A percentile compares a stretch with the other conserved stretches of the same genome.
Conservation (phyloP, 2,113 vertebrate species). For the Pseudolaguvia tuberculata region DNA sequence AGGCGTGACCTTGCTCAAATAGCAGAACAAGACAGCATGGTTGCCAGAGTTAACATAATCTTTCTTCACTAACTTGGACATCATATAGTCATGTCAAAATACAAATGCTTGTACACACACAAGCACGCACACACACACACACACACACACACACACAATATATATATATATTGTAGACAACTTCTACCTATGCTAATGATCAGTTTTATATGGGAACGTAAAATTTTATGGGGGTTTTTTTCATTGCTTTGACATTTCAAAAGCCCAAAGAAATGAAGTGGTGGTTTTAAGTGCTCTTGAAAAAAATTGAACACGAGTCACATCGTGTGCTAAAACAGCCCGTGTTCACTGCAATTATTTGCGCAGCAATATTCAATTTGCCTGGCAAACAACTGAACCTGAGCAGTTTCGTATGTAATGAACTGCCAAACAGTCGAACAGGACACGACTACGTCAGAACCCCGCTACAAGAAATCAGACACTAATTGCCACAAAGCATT, state of each 20-base stretch:
- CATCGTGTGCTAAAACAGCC: constrained; percentile 34
- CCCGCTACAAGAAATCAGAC: constrained; percentile 14
- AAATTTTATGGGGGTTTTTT: constrained; percentile 9
- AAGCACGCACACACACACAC: too few relatives aligned
- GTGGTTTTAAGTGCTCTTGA: constrained; percentile 35
- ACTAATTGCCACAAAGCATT: constrained; percentile 40
- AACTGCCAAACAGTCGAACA: constrained; percentile 41
- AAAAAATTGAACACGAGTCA: constrained; percentile 29
- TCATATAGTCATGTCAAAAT: not conserved
- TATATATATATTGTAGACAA: too few relatives aligned
- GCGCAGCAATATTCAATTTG: constrained; percentile 36
- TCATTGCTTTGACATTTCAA: constrained; percentile 2
- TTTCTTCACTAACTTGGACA: constrained; percentile 5
- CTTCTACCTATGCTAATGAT: too few relatives aligned
- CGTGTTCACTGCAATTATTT: constrained; percentile 30
- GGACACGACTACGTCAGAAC: constrained; percentile 29
- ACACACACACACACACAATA: constrained; percentile 29
- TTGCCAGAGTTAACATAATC: constrained; percentile 17
- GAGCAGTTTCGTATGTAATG: constrained; percentile 36
- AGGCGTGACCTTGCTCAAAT: constrained; percentile 35
- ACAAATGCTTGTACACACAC: not conserved
- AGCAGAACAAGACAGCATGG: constrained; percentile 10
- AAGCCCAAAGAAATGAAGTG: constrained; percentile 24
- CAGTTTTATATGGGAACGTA: not conserved
- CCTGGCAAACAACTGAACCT: constrained; percentile 29